Percentiles rank a stretch among this genome's conserved stretches.
phyloP scores from a whole-genome alignment of 2,888 invertebrate genomes.

The Herminia tarsipennalis region DNA sequence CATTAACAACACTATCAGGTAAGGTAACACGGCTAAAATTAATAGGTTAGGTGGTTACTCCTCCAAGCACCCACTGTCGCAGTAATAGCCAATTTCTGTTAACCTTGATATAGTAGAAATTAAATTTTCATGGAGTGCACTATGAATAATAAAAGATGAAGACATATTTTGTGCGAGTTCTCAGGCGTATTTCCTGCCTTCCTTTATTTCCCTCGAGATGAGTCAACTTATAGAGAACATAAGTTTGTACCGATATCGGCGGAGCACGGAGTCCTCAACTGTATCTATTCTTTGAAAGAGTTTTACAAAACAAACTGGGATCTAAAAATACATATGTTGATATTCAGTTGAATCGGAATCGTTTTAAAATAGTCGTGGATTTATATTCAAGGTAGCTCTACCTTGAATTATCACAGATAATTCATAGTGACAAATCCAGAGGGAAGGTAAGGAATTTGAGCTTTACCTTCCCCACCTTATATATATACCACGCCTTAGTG shows the following conservation, averaged over 20 bases:
- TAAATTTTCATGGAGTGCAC: conserved; percentile 51
- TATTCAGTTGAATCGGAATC: neutral
- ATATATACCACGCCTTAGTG: neutral
- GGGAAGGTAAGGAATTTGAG: too few species aligned
- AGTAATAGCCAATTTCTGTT: conserved; percentile 22
- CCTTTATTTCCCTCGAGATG: conserved; percentile 82
- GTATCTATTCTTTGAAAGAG: conserved; percentile 31
- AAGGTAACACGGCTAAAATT: conserved; percentile 20
- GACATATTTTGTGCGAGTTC: conserved; percentile 76
- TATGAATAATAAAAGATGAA: conserved; percentile 69
- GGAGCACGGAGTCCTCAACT: conserved; percentile 42
- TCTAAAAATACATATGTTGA: neutral
- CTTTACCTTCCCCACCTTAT: too few species aligned
- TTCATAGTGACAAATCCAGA: too few species aligned
- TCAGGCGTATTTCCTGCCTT: conserved; percentile 75
- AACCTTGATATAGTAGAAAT: conserved; percentile 45
- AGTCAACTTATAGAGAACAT: conserved; percentile 78
- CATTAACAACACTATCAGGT: conserved; percentile 15
- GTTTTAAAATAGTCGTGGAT: neutral
- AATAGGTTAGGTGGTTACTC: conserved; percentile 12
- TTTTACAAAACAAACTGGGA: conserved; percentile 13
- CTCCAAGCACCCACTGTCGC: conserved; percentile 2
- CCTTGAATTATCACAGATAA: too few species aligned
- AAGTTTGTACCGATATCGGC: conserved; percentile 70
- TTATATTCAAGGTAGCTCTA: neutral